Percentiles rank a stretch among this genome's conserved stretches.
Evolutionary conservation across 2,797 vertebrate genomes (phyloP).

Genomic region (Aphelocoma californica): DNA sequence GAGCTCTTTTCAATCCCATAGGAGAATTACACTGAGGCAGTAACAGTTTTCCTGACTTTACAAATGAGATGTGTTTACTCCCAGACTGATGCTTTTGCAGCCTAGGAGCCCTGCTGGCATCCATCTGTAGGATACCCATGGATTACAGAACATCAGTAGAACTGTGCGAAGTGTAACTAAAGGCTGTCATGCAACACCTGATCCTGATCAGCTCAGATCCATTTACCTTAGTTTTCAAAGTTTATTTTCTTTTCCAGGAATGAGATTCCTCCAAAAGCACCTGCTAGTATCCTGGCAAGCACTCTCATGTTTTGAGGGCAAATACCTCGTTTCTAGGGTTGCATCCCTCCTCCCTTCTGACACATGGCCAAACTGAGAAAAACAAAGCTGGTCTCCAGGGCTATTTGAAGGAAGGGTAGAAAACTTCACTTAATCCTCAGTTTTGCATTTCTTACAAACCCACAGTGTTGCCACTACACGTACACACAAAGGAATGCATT

Average conservation of each 20-base stretch:
- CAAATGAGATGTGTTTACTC: background rate
- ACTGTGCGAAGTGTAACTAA: background rate
- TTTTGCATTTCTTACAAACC: conserved; percentile 1
- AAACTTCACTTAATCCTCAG: background rate
- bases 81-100: background rate
- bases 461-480: background rate
- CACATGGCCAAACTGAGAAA: background rate
- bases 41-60: background rate
- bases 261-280: conserved; percentile 1
- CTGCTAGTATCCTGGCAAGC: conserved; percentile 2
- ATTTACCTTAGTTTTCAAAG: background rate
- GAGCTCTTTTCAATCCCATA: background rate
- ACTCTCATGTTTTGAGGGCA: background rate
- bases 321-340: background rate
- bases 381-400: background rate
- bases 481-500: background rate
- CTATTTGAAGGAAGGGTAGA: background rate
- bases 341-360: background rate
- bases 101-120: background rate
- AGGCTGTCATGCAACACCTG: background rate
- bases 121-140: background rate
- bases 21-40: background rate
- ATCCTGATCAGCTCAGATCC: background rate
- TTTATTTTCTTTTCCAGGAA: conserved; percentile 21
- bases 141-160: background rate